Base-by-base conservation (phyloP, 1,140 invertebrate genomes). In the Drosophila jambulina region DNA sequence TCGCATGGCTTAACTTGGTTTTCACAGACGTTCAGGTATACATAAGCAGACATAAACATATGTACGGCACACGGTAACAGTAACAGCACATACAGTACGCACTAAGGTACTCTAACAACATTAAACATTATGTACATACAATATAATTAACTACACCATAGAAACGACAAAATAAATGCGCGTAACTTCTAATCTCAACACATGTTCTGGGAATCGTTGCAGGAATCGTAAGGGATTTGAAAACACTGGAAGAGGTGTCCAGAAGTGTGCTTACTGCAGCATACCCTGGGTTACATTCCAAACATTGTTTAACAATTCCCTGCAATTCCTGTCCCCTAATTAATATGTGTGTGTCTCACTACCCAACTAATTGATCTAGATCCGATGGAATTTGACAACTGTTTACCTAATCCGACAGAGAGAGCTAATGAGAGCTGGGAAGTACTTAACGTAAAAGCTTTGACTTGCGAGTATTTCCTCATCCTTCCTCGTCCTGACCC, bases 381-480 rank as follows among this genome's bases (percentile, higher is more conserved):
- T 79, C 68, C 68, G 29, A 61, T 38, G 58, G 43, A 59, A 63
- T 57, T 71, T 68, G 57, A 68, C 54, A 74, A 36, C 45, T 40
- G 17, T 23, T 65, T 40, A 15, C 71, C 56, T 61, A 56, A 56
- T 56, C 15, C 42, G 57, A 70, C 36, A 29, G 19, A 59, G 63
- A 62, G 38, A 59, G 40, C 72, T 49, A 78, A 54, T 61, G 58
- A 71, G 58, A 70, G 43, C 46, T 34, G 60, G 53, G 51, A 63
- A 63, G 40, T 58, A 80, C 72, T 83, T 88, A 88, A 62, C 36
- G 53, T 84, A 84, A 78, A 87, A 84, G 74, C 85, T 69, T 87
- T 85, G 78, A 78, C 75, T 90, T 81, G 81, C 82, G 85, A 88
- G 85, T 88, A 88, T 88, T 88, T 88, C 58, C 64, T 82, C 77